Conservation (phyloP, 1,140 invertebrate genomes). For the Globodera ellingtonae region DNA sequence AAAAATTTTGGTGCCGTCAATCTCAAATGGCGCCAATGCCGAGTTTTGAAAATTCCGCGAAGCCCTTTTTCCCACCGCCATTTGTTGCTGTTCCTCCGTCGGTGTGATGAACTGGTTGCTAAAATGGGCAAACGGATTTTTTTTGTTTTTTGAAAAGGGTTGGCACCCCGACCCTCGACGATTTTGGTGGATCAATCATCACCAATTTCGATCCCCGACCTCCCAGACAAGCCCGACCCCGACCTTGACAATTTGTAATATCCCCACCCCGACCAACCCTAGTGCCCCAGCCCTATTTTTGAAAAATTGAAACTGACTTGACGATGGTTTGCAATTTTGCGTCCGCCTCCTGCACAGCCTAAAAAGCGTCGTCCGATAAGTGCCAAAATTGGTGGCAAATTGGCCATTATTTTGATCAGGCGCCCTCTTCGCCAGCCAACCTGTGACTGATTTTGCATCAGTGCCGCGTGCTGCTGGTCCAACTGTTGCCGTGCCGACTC, state of each 20-base stretch:
- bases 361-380: not conserved
- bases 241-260: no score
- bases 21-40: not conserved
- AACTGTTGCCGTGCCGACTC: not conserved
- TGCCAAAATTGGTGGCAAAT: not conserved
- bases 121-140: not conserved
- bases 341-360: conserved; percentile 11
- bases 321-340: not conserved
- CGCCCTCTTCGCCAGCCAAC: not conserved
- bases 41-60: not conserved
- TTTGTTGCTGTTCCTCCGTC: not conserved
- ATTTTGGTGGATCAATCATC: no score
- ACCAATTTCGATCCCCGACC: no score
- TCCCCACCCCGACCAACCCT: no score
- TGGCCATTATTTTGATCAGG: not conserved
- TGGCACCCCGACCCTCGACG: no score
- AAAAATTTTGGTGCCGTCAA: not conserved
- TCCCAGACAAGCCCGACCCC: no score
- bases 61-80: not conserved
- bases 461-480: conserved; percentile 13
- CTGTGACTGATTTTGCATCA: conserved; percentile 1
- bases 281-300: no score
- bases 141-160: not conserved
- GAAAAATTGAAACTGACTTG: not conserved
- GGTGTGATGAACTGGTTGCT: not conserved